A percentile compares a stretch with the other conserved stretches of the same genome.
phyloP scores from a whole-genome alignment of 2,113 vertebrate species.

The Tinamus guttatus region DNA sequence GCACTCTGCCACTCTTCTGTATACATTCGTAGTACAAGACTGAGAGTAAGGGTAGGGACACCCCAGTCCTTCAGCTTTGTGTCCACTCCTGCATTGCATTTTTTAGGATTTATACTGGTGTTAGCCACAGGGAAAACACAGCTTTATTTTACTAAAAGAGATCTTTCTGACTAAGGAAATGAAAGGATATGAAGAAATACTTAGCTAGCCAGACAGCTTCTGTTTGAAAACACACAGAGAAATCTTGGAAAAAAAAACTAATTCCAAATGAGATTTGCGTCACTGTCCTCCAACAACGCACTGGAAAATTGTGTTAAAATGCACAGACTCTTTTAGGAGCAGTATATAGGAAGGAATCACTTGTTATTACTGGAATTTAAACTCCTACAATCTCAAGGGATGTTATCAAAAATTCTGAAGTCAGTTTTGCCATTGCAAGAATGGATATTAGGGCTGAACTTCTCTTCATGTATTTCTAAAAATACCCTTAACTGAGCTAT shows the following conservation, averaged over 20 bases:
- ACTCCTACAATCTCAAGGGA: background rate
- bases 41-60: background rate
- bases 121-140: background rate
- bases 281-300: background rate
- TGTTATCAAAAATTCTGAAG: background rate
- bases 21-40: background rate
- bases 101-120: background rate
- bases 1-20: fast-evolving
- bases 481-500: background rate
- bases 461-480: background rate
- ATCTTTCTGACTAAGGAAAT: background rate
- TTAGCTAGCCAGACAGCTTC: background rate
- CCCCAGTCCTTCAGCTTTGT: background rate
- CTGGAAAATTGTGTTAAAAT: background rate
- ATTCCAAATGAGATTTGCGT: background rate
- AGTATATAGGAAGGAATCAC: background rate
- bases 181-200: background rate
- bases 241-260: background rate
- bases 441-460: background rate
- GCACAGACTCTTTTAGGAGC: background rate
- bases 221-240: background rate
- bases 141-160: background rate
- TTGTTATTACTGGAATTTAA: background rate
- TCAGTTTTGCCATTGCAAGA: background rate
- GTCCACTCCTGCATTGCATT: background rate